Evolutionary conservation across 2,888 invertebrate species (phyloP), one percentile per base, ranked within the genome.

Genomic region (Papilio protenor): DNA sequence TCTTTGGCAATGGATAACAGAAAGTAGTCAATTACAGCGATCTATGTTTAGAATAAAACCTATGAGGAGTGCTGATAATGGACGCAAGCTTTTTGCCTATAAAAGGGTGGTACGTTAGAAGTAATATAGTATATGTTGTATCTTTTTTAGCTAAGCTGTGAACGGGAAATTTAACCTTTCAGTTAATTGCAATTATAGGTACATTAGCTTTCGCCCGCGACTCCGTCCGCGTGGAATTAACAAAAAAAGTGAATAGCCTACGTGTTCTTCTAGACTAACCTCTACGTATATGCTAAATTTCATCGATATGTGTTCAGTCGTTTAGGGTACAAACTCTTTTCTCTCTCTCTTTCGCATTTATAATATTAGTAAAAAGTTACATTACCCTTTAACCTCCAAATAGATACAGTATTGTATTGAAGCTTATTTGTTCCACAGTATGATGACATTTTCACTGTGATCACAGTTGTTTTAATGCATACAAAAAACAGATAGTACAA

Each of bases 1-100:
- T 69, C 45, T 69, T 69, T 69, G 66, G 66, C 66, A 69, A 69
- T 69, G 66, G 40, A 45, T 69, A 69, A 69, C 45, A 45, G 66
- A 69, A 69, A 69, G 66, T 69, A 69, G 66, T 69, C 66, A 69
- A 69, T 69, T 45, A 69, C 66, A 69, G 45, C 66, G 45, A 45
- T 12, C 66, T 69, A 69, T 69, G 66, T 69, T 69, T 69, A 69
- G 66, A 45, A 45, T 69, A 69, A 69, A 69, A n/a, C 45, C 45
- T 21, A 69, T 21, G n/a, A 21, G 66, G 66, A 69, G 45, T 69
- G 21, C 21, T 45, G 45, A 21, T 69, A 69, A 69, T 69, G 66
- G 45, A 69, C 12, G 66, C 45, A 45, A 45, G 21, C 21, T 45
- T 69, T 66, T 40, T 69, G 11, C 12, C 40, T n/a, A 66, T 66